A percentile compares a stretch with the other conserved stretches of the same genome.
Evolutionary conservation across 2,888 invertebrate genomes (phyloP).

Genomic region (Acheta domesticus): DNA sequence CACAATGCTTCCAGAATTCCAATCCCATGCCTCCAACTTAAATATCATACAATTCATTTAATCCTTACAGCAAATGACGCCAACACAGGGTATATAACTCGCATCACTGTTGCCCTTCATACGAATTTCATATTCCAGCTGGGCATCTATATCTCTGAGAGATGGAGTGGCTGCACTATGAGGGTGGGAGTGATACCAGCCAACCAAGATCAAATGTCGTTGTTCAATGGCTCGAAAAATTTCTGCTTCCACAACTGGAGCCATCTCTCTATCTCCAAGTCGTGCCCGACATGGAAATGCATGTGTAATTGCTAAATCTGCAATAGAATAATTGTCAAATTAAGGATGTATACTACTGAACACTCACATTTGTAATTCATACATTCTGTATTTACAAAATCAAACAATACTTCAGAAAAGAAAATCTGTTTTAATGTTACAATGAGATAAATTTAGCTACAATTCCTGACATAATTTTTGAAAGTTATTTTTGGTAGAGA

Average conservation of each 20-base stretch:
- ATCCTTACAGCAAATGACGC: constrained; percentile 82
- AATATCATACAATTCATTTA: no score
- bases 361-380: not conserved
- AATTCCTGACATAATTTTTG: no score
- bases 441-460: constrained; percentile 3
- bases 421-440: constrained; percentile 23
- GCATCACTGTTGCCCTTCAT: constrained; percentile 90
- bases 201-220: constrained; percentile 76
- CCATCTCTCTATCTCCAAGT: constrained; percentile 72
- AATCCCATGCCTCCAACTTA: no score
- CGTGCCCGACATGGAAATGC: constrained; percentile 85
- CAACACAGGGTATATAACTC: constrained; percentile 90
- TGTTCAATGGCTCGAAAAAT: constrained; percentile 81
- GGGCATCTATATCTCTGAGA: constrained; percentile 83
- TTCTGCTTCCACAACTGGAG: constrained; percentile 72
- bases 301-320: constrained; percentile 81
- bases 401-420: not conserved
- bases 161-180: constrained; percentile 83
- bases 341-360: constrained; percentile 11
- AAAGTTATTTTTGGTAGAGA: no score
- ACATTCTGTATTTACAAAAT: no score
- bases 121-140: constrained; percentile 90
- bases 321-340: constrained; percentile 41
- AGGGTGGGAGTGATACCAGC: constrained; percentile 96
- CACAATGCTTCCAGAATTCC: not conserved